phyloP scores from a whole-genome alignment of 2,113 vertebrate genomes.

The Catharus bicknelli region DNA sequence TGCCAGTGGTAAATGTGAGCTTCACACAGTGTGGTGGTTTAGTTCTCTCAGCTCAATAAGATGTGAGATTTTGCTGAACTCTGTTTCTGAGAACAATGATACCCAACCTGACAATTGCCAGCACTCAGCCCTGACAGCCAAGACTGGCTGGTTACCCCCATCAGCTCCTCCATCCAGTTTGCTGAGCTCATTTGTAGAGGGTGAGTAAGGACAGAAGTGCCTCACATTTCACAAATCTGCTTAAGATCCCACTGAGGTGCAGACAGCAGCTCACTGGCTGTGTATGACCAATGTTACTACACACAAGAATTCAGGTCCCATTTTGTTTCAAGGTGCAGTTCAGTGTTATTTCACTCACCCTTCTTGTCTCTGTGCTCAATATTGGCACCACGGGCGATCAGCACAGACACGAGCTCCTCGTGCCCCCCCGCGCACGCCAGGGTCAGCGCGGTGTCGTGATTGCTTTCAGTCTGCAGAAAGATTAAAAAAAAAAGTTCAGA shows the following conservation, averaged over 20 bases:
- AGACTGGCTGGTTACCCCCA: not conserved
- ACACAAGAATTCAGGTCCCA: not conserved
- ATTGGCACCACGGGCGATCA: slow-evolving; percentile 94
- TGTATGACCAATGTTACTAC: rapidly evolving
- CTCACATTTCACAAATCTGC: not conserved
- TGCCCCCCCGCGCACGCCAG: slow-evolving; percentile 96
- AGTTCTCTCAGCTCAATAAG: not conserved
- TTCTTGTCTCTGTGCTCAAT: slow-evolving; percentile 99
- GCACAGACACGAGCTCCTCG: slow-evolving; percentile 96
- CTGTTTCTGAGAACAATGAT: not conserved
- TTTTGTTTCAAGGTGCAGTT: not conserved
- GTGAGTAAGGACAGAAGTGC: not conserved
- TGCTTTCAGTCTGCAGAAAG: slow-evolving; percentile 90
- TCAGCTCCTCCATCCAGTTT: not conserved
- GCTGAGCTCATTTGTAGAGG: not conserved
- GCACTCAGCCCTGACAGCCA: not conserved
- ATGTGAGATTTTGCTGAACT: not conserved
- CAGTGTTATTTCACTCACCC: slow-evolving; percentile 70
- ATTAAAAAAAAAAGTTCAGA: not conserved
- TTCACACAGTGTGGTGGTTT: not conserved
- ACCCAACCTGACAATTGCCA: not conserved
- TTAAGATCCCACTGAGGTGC: not conserved
- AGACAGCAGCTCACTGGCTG: not conserved
- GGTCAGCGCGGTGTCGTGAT: slow-evolving; percentile 96
- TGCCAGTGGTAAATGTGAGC: not conserved